Conservation (phyloP, 2,888 invertebrate genomes). For the Scaeva pyrastri region DNA sequence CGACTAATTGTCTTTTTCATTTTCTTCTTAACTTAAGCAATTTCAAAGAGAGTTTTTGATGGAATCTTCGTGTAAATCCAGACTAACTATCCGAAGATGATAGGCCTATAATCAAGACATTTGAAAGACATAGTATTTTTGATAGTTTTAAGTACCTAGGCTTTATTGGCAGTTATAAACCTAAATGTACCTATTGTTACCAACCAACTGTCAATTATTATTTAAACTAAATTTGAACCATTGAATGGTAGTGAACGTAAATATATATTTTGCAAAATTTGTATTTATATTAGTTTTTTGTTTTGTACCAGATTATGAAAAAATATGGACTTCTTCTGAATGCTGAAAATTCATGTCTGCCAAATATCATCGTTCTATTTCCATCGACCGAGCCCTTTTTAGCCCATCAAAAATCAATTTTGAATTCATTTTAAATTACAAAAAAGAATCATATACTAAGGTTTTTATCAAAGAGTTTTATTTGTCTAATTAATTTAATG, state of each 20-base stretch:
- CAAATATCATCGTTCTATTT: too few species aligned
- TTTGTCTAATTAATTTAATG: conserved; percentile 36
- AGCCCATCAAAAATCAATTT: too few species aligned
- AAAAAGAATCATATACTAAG: not conserved
- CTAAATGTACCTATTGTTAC: not conserved
- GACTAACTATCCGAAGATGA: conserved; percentile 7
- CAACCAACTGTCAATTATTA: not conserved
- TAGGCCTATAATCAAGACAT: not conserved
- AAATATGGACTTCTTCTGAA: too few species aligned
- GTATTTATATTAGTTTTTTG: not conserved
- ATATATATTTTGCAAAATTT: conserved; percentile 8
- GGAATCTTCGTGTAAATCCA: conserved; percentile 2
- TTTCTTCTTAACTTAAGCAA: not conserved
- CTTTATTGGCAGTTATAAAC: conserved; percentile 11
- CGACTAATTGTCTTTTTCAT: not conserved
- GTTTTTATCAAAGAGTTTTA: not conserved
- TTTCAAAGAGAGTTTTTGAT: not conserved
- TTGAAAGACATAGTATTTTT: not conserved
- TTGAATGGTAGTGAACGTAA: not conserved
- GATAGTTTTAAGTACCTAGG: not conserved
- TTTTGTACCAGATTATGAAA: not conserved
- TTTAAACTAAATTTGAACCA: not conserved
- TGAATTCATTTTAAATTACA: too few species aligned
- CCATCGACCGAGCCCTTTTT: too few species aligned
- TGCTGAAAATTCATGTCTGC: too few species aligned